Base-by-base conservation (phyloP, 2,113 vertebrate species). In the Pampusana beccarii region DNA sequence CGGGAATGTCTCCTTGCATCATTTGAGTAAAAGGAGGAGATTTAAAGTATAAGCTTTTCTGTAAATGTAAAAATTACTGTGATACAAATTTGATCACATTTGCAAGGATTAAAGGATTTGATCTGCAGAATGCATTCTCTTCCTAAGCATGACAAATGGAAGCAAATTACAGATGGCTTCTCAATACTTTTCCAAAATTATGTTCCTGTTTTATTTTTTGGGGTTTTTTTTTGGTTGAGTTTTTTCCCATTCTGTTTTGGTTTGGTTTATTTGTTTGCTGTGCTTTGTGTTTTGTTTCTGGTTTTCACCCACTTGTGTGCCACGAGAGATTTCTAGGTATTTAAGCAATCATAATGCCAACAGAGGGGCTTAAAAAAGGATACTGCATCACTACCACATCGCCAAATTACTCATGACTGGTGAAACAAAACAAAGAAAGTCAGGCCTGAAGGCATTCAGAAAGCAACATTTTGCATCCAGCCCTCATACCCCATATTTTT, bases 41-140 rank as follows among this genome's bases (percentile, higher is more conserved):
- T n/a, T 86, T 75, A 58, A 86, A 95, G 82, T 80, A 89, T 71
- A 80, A 94, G 53, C 48, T 91, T 95, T 92, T 92, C 53, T 83
- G 33, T 84, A 48, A 38, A 69, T 69, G 56, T 56, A 81, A 72
- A 19, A 92, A 86, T 69, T 69, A 21, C 44, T 72, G 87, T 2
- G 48, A 79, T 85, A 95, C 84, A 91, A 92, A 94, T 92, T 79
- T 93, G 94, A 93, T 96, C 80, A 91, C 70, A 85, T 92, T 95
- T 95, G 86, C 78, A 79, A 93, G 95, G 93, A 91, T 95, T 96
- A 94, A 92, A 92, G 93, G 84, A 91, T 95, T 89, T 93, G 69
- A 92, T 85, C 58, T 92, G 75, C 86, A 92, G 91, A 88, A 95
- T 38, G 42, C 42, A 53, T 90, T 95, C 86, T 84, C 61, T 79